Base-by-base conservation (phyloP, 1,140 invertebrate species). In the Linepithema humile region DNA sequence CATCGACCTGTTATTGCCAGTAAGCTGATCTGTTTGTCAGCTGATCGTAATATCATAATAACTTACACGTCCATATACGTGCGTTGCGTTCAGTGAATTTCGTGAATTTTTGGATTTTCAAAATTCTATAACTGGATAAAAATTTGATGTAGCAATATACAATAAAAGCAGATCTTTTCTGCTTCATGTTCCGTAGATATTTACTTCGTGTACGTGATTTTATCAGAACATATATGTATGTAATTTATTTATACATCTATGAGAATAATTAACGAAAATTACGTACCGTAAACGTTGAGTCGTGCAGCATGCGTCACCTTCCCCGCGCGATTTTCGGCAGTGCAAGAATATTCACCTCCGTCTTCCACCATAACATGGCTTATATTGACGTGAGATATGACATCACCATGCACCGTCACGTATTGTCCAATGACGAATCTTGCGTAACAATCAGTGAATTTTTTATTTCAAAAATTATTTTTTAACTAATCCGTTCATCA, bases 301-400 rank as follows among this genome's bases (percentile, higher is more conserved):
- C 97, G 95, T 15, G 97, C 97, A 20, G 96, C 96, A 94, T 98
- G 97, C 12, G 95, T 95, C 43, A 96, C 96, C 92, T 95, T 95
- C 53, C 97, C 97, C 45, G 97, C 97, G 59, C 96, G 95, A 94
- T 98, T 98, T 90, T 96, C 96, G 0, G 97, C 97, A 1, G 95
- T 96, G 92, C 98, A 98, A 55, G 96, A 96, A 94, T 98, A 98
- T 91, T 97, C 96, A 2, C 98, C 98, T n/a, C 98, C 98, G 91
- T 98, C 97, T 91, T 97, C 96, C 5, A 98, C 96, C 93, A 96
- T 96, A 55, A 98, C 97, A 86, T 96, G 96, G 84, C 96, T 97
- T 87, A 98, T 98, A 94, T 98, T 98, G 82, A 98, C 96, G 94
- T 97, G 97, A 92, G 97, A 97, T 91, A 98, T 97, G 82, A 98